Evolutionary conservation across 2,888 invertebrate genomes (phyloP), one percentile per base, ranked within the genome.

Genomic region (Lepidonotus clava): DNA sequence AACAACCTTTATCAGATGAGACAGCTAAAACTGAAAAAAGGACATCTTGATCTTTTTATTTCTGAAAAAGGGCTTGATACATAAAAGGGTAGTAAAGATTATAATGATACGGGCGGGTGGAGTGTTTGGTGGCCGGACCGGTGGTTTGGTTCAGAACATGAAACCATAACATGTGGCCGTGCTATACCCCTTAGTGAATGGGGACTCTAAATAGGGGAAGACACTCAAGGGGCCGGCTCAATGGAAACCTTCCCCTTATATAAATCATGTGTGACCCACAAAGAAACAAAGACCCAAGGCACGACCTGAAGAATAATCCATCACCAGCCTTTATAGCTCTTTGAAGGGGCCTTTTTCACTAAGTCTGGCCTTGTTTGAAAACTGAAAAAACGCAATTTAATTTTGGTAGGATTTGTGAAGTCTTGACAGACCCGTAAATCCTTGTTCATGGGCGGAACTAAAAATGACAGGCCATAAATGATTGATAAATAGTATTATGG

Each of bases 391-490:
- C 36, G 38, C 34, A 38, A 18, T 71, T 24, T 71, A n/a, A 71
- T 21, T 71, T 34, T 71, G 71, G 71, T 71, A 38, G 36, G 71
- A 71, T 71, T 71, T 71, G 71, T 71, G 71, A 38, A 36, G 34
- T 38, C 71, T n/a, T 71, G 71, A 71, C 71, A 71, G 71, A 14
- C 38, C 71, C 18, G 71, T 71, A 71, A 71, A 71, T 71, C 36
- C 34, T n/a, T 8, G 21, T 5, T 34, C 36, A 38, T 71, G 71
- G n/a, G 38, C 36, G 71, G 34, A 71, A 71, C 71, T 36, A 38
- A 38, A 71, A 71, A 71, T 71, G 71, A 71, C 71, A 71, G 71
- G 18, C 71, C 21, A 14, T 71, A 38, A 38, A 38, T 38, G 71
- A 38, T 38, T 71, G 71, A 71, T 71, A 71, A 38, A 71, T 71